Evolutionary conservation across 1,140 invertebrate genomes (phyloP), one percentile per base, ranked within the genome.

Genomic region (Lepeophtheirus salmonis): DNA sequence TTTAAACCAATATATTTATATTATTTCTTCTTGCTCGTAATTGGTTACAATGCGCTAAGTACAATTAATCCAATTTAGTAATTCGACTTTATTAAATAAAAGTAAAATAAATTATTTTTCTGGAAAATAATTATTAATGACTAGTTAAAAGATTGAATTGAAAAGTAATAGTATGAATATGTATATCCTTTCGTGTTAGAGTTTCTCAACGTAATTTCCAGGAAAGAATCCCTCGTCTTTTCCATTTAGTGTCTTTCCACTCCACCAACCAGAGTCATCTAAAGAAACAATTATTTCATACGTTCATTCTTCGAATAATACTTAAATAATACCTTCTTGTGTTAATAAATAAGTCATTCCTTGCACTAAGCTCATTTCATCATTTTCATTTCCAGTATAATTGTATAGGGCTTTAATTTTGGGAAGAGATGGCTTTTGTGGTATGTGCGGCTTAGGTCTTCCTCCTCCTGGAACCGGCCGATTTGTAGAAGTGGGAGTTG

Each of bases 241-340:
- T 3, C 55, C 55, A 14, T 18, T 48, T 12, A 10, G 21, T 13
- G 23, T 26, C 17, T 26, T 57, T 14, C 55, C 55, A 1, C 2
- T 57, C 55, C 55, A 57, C 55, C 55, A 57, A 1, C 55, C 55
- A 25, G 55, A 57, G 16, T 25, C n/a, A 57, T 57, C 55, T 57
- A 23, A 30, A 57, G n/a, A n/a, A n/a, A n/a, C n/a, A n/a, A n/a
- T n/a, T n/a, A n/a, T n/a, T n/a, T n/a, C n/a, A n/a, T n/a, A n/a
- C n/a, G n/a, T n/a, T n/a, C 3, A 17, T 17, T 41, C 21, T 21
- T 17, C 16, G 1, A 16, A 41, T 24, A 14, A 2, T 1, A 24
- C 21, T n/a, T 26, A 20, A 14, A 6, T 6, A n/a, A 3, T 30
- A 57, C 55, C 55, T 57, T 57, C 55, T 41, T 26, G 13, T 20